Conservation (phyloP, 1,140 invertebrate species). For the Lepidostoma basale region DNA sequence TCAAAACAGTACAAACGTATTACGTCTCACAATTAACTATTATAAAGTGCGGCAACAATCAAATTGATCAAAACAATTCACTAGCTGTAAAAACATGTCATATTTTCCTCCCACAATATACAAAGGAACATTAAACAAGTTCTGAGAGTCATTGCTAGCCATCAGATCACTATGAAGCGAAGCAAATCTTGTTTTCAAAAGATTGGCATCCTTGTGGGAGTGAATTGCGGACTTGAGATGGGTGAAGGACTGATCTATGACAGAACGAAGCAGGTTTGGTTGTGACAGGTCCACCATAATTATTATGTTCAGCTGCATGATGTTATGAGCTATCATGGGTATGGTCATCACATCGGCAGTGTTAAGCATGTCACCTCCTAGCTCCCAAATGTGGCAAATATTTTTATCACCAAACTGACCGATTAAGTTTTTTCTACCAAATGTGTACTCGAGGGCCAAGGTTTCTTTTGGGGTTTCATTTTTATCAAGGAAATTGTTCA, state of each 20-base stretch:
- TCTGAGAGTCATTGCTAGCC: background rate
- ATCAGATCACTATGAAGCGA: background rate
- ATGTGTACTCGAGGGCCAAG: slow-evolving; percentile 85
- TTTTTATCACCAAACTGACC: slow-evolving; percentile 77
- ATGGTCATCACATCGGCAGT: slow-evolving; percentile 21
- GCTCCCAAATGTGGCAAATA: slow-evolving; percentile 88
- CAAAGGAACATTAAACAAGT: slow-evolving; percentile 21
- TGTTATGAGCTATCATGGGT: slow-evolving; percentile 15
- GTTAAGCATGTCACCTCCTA: slow-evolving; percentile 66
- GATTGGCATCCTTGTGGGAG: background rate
- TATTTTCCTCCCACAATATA: slow-evolving; percentile 41
- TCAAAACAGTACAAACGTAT: too few relatives aligned
- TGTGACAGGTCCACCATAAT: slow-evolving; percentile 37
- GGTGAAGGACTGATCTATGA: background rate
- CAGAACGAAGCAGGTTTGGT: slow-evolving; percentile 16
- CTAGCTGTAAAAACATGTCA: slow-evolving; percentile 37
- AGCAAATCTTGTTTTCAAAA: background rate
- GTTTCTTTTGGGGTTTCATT: slow-evolving; percentile 79
- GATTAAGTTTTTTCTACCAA: slow-evolving; percentile 76
- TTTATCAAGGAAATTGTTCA: slow-evolving; percentile 83
- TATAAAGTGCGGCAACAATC: too few relatives aligned
- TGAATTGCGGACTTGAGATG: background rate
- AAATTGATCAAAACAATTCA: slow-evolving; percentile 28
- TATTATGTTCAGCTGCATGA: background rate
- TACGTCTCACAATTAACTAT: too few relatives aligned